Percentiles rank a stretch among this genome's conserved stretches.
Evolutionary conservation across 2,888 invertebrate species (phyloP).

Genomic region (Drosophila gaucha): DNA sequence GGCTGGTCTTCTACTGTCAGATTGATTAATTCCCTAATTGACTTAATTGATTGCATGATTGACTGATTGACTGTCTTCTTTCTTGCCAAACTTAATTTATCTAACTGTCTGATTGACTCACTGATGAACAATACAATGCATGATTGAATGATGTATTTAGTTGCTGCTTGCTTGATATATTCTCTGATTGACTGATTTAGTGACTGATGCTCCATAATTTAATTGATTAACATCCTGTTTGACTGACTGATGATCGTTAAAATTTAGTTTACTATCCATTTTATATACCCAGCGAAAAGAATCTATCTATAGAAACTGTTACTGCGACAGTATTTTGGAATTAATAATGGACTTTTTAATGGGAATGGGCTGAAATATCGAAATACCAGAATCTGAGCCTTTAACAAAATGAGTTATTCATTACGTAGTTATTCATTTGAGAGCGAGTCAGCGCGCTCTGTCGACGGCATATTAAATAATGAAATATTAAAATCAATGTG

Average conservation of each 20-base stretch:
- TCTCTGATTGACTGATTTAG: no score
- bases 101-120: background rate
- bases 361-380: background rate
- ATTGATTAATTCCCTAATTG: no score
- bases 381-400: slow-evolving; percentile 15
- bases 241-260: background rate
- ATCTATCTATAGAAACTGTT: background rate
- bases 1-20: background rate
- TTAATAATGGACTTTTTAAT: slow-evolving; percentile 17
- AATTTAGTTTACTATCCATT: no score
- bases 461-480: slow-evolving; percentile 67
- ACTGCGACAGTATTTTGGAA: background rate
- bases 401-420: slow-evolving; percentile 60
- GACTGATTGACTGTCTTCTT: background rate
- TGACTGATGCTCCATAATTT: no score
- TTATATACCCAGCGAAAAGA: background rate
- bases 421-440: slow-evolving; percentile 37
- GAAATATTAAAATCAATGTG: slow-evolving; percentile 73
- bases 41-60: no score
- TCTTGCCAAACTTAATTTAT: background rate
- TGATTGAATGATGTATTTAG: no score
- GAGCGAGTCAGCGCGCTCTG: background rate
- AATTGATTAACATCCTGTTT: no score
- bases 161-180: no score
- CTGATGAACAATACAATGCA: background rate